Evolutionary conservation across 2,797 vertebrate genomes (phyloP), one percentile per base, ranked within the genome.

Genomic region (Crypturellus tataupa): DNA sequence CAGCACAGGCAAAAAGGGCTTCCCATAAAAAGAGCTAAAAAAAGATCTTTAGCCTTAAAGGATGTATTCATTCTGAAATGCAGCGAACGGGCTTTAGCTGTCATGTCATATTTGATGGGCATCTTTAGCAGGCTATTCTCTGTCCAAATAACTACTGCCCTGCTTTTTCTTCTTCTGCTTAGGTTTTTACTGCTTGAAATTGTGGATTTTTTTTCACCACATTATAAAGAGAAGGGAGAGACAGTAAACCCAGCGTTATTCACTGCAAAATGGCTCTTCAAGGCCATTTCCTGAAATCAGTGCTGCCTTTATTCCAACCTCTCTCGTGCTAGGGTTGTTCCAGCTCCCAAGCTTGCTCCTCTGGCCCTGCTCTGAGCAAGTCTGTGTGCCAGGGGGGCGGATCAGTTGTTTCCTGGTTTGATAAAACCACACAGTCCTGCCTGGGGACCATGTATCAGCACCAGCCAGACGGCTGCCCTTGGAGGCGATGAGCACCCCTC

Each of bases 11-110:
- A 67, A 77, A 80, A 84, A 80, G 31, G 46, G 23, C 64, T 94
- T 94, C 64, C 83, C 71, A 87, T 75, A 93, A 90, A 1, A 6
- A 80, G 59, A 87, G 67, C 55, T 93, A 88, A 94, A 94, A 90
- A 93, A 86, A 96, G 56, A 56, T 77, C 31, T 2, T 60, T 87
- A 92, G 73, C 77, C 77, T 94, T 86, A 24, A 73, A 92, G 82
- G 55, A 40, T 21, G 16, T 49, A 75, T 72, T 87, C 92, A 72
- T 63, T 92, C 24, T 60, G 42, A 87, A 94, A 90, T 20, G 56
- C 2, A 11, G 42, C 60, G 94, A 91, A 59, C 46, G 79, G 87
- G 39, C 10, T 46, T 63, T 55, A 80, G 65, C 49, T 89, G 85
- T 24, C 81, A 90, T 49, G 39, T 89, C 46, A 91, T 83, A 67